Conservation (phyloP, 2,797 vertebrate species). For the Epinephelus awoara region DNA sequence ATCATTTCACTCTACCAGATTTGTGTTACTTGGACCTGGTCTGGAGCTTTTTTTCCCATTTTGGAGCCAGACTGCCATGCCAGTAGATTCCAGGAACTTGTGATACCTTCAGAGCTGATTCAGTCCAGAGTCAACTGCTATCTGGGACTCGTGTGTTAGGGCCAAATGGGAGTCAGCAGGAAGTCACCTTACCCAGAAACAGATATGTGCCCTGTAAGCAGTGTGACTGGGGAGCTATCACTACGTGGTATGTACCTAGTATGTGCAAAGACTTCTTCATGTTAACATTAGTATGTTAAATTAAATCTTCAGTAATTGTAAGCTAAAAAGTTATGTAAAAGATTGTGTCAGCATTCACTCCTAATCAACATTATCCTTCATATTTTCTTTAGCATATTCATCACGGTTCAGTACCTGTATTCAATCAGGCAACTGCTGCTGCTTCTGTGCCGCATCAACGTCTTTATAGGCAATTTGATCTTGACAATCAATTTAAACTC, state of each 20-base stretch:
- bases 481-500: conserved; percentile 56
- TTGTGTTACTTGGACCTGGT: not conserved
- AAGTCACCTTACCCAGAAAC: not conserved
- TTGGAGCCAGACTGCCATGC: not conserved
- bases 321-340: not conserved
- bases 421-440: conserved; percentile 41
- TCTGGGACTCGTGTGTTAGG: not conserved
- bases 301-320: not conserved
- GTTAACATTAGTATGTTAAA: not conserved
- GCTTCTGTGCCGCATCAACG: conserved; percentile 12
- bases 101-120: not conserved
- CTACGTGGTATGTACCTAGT: not conserved
- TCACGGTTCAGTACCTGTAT: conserved; percentile 3
- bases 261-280: not conserved
- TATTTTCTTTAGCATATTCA: not conserved
- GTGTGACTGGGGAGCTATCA: too few species aligned
- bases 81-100: not conserved
- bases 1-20: not conserved
- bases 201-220: not conserved
- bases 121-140: not conserved
- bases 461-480: conserved; percentile 59
- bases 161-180: not conserved
- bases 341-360: conserved; percentile 13
- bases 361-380: conserved; percentile 28
- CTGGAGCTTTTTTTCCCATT: not conserved